phyloP scores from a whole-genome alignment of 2,797 vertebrate genomes.

The Forpus xanthops region DNA sequence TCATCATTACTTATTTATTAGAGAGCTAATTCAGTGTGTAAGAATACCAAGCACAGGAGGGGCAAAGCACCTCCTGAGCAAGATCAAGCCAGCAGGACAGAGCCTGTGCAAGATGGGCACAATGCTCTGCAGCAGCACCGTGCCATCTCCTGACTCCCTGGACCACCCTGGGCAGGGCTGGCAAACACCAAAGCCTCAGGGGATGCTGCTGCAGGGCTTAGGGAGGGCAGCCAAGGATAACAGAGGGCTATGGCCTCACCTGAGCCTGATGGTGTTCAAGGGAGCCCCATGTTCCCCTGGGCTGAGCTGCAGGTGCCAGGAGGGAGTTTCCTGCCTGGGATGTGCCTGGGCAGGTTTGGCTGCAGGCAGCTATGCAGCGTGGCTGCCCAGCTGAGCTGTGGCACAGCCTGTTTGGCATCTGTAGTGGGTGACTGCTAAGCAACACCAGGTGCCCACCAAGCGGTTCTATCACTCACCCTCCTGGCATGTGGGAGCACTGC shows the following conservation, averaged over 20 bases:
- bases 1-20: background rate
- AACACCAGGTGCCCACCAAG: background rate
- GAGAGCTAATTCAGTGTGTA: background rate
- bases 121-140: background rate
- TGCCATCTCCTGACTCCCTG: background rate
- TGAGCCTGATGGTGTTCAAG: accelerated
- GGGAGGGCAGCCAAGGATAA: background rate
- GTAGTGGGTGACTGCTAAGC: background rate
- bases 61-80: accelerated
- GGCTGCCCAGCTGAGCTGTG: background rate
- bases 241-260: background rate
- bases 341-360: background rate
- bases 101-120: background rate
- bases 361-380: background rate
- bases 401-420: background rate
- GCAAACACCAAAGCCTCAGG: background rate
- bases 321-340: background rate
- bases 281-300: accelerated
- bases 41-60: background rate
- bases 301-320: accelerated
- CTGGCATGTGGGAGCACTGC: background rate
- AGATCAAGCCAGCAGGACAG: accelerated
- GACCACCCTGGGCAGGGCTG: background rate
- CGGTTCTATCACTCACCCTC: background rate
- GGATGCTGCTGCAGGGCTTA: background rate